A percentile compares a stretch with the other conserved stretches of the same genome.
These are phyloP conservation scores for Dipus sagitta DNA, from an alignment of 2,797 vertebrate species.

Conservation along the genomic window DNA sequence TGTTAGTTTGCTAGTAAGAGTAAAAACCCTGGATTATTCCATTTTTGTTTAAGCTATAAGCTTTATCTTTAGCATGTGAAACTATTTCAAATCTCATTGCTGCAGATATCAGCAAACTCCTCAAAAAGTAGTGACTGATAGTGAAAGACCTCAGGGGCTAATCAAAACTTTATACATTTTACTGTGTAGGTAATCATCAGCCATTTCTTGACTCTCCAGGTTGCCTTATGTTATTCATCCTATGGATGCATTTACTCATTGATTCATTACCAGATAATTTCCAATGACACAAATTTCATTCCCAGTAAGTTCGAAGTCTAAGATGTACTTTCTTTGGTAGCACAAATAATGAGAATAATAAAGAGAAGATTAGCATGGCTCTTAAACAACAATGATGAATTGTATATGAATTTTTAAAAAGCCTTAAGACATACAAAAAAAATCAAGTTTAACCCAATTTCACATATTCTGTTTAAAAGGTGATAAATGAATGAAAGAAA, in stretches of 20 bases:
- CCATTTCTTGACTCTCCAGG: slow-evolving; percentile 18
- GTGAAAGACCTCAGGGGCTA: background rate
- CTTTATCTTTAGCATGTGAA: background rate
- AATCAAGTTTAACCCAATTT: slow-evolving; percentile 20
- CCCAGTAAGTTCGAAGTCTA: slow-evolving; percentile 47
- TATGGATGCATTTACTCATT: background rate
- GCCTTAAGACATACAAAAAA: background rate
- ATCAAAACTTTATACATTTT: slow-evolving; percentile 49
- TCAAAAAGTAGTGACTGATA: background rate
- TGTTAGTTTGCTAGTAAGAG: background rate
- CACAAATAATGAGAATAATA: too few species aligned
- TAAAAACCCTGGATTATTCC: background rate
- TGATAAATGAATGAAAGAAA: background rate
- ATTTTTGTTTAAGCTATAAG: background rate
- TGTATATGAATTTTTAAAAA: too few species aligned
- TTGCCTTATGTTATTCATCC: slow-evolving; percentile 38
- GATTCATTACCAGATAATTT: slow-evolving; percentile 17
- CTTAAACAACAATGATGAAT: too few species aligned
- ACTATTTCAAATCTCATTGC: background rate
- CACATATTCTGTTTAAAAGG: background rate
- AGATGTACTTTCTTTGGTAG: background rate
- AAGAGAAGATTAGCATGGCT: too few species aligned
- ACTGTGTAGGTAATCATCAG: slow-evolving; percentile 1
- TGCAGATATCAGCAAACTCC: background rate
- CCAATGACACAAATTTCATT: slow-evolving; percentile 29